Base-by-base conservation (phyloP, 2,888 invertebrate species). In the Drosophila eohydei region DNA sequence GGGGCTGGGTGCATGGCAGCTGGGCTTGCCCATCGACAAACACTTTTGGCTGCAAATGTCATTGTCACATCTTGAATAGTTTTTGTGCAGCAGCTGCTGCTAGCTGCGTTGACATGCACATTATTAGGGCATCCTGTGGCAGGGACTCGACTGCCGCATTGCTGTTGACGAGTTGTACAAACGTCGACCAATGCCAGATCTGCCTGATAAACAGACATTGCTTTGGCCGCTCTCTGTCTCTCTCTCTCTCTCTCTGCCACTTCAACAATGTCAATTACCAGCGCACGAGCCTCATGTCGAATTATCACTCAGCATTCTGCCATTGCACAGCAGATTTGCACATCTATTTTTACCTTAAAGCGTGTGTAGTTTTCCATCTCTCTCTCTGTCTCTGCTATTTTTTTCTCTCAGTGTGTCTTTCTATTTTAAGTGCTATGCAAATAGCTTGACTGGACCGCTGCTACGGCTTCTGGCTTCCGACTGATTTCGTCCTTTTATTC, bases 341-440 rank as follows among this genome's bases (percentile, higher is more conserved):
- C 78, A 71, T 77, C 59, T 55, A 50, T 62, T 77, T 77, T 68
- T 61, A 77, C 77, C 74, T 74, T 61, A 40, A 43, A 54, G 40
- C 40, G 38, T 54, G 55, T 40, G 46, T 30, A 48, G 28, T 63
- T 16, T 26, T 55, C 46, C 32, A 26, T 54, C 28, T 54, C 16
- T 41, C 14, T 50, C 2, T 8, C 30, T 64, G n/a, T 8, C 21
- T 32, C 26, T 36, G 34, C 12, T 16, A 16, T 46, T 46, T 34
- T 36, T 34, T 52, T 63, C 51, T 67, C 57, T 16, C 43, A 58
- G 50, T 71, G 74, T 80, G 55, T 71, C 78, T 81, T 80, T 72
- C 73, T 80, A 80, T 78, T 83, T 74, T 80, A 83, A 81, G 81
- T 83, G 80, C 80, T 74, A 83, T 83, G 83, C 81, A 83, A 83